Conservation (phyloP, 2,888 invertebrate genomes). For the Zygogramma bicolorata region DNA sequence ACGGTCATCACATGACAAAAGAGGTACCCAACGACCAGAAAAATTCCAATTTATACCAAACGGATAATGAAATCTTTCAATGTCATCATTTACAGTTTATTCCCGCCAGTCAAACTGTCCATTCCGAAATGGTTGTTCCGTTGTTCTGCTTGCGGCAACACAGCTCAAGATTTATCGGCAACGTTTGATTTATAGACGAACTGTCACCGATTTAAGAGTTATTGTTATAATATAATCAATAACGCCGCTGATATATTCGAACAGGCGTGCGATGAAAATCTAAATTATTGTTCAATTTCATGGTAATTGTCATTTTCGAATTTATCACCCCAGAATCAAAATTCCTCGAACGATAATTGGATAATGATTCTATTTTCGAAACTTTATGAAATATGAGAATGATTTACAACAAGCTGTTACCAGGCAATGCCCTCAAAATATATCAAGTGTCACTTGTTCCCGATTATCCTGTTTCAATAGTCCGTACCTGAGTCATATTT, state of each 20-base stretch:
- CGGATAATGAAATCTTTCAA: not conserved
- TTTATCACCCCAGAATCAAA: slow-evolving; percentile 12
- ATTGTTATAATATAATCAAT: not conserved
- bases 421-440: no score
- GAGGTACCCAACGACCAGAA: not conserved
- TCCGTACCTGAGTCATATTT: no score
- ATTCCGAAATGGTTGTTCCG: not conserved
- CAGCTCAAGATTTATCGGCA: not conserved
- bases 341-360: not conserved
- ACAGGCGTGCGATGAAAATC: not conserved
- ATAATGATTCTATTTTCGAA: not conserved
- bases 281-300: slow-evolving; percentile 11
- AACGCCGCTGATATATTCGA: not conserved
- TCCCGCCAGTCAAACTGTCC: not conserved
- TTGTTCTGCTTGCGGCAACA: not conserved
- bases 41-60: not conserved
- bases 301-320: slow-evolving; percentile 14
- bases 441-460: no score
- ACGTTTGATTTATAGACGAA: not conserved
- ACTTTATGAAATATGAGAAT: not conserved
- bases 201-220: not conserved
- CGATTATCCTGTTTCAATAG: no score
- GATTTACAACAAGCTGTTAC: not conserved
- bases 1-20: not conserved
- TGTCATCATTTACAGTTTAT: not conserved